A percentile compares a stretch with the other conserved stretches of the same genome.
Evolutionary conservation across 1,140 invertebrate genomes (phyloP).

Genomic region (Drosophila littoralis): DNA sequence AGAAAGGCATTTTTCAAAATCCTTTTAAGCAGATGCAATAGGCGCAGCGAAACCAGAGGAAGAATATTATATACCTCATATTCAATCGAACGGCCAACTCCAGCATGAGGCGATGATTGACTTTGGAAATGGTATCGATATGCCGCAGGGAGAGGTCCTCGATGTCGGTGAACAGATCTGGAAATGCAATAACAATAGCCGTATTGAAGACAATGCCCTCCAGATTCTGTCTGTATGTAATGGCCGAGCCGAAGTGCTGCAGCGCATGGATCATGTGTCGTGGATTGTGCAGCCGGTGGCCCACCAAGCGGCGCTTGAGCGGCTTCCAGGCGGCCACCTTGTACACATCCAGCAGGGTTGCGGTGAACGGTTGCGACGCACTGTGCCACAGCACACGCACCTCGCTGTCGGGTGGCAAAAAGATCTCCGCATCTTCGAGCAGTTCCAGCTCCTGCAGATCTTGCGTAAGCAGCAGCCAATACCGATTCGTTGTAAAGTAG

Average conservation of each 20-base stretch:
- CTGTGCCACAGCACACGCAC: slow-evolving; percentile 52
- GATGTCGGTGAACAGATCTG: slow-evolving; percentile 78
- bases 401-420: slow-evolving; percentile 75
- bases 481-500: slow-evolving; percentile 79
- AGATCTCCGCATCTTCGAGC: slow-evolving; percentile 69
- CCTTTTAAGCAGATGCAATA: no score
- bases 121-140: slow-evolving; percentile 85
- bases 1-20: no score
- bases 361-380: slow-evolving; percentile 14
- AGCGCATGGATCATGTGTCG: slow-evolving; percentile 55
- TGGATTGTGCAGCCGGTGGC: slow-evolving; percentile 26
- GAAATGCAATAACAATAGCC: slow-evolving; percentile 80
- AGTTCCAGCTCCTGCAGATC: slow-evolving; percentile 44
- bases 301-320: slow-evolving; percentile 47
- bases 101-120: slow-evolving; percentile 85
- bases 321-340: slow-evolving; percentile 67
- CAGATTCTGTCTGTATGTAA: slow-evolving; percentile 71
- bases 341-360: slow-evolving; percentile 66
- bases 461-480: slow-evolving; percentile 67
- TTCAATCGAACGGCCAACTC: slow-evolving; percentile 85
- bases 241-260: slow-evolving; percentile 66
- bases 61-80: no score
- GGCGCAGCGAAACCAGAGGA: no score
- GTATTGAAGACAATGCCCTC: slow-evolving; percentile 76
- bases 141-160: slow-evolving; percentile 84